phyloP scores from a whole-genome alignment of 1,140 invertebrate genomes.

The Cydia pomonella region DNA sequence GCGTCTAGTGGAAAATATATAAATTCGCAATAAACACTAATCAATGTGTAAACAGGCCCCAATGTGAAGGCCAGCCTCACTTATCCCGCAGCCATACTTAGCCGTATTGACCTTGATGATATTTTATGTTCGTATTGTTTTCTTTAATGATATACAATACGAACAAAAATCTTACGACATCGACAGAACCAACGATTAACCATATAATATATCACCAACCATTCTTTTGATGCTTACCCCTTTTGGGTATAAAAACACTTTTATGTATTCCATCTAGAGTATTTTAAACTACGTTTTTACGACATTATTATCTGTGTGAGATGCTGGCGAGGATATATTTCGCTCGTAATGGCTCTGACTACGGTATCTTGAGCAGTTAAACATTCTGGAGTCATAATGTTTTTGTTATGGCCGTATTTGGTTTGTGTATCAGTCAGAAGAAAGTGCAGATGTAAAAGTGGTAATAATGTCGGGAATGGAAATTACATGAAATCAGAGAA shows the following conservation, averaged over 20 bases:
- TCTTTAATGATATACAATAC: no score
- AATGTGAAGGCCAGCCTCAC: no score
- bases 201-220: not conserved
- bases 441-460: not conserved
- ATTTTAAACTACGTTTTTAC: constrained; percentile 63
- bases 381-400: constrained; percentile 48
- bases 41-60: no score
- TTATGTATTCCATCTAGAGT: constrained; percentile 59
- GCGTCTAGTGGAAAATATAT: no score
- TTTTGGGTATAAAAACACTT: constrained; percentile 60
- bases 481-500: not conserved
- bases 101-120: not conserved
- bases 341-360: constrained; percentile 7
- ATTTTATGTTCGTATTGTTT: not conserved
- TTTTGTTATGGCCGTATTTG: constrained; percentile 19
- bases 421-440: not conserved
- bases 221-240: constrained; percentile 51
- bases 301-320: constrained; percentile 59
- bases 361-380: constrained; percentile 34
- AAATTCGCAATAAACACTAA: no score
- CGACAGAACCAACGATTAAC: not conserved
- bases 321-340: constrained; percentile 29
- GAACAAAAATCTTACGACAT: no score
- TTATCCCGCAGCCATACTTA: not conserved
- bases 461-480: not conserved